Conservation (phyloP, 2,113 vertebrate species). For the Aphelocoma coerulescens region DNA sequence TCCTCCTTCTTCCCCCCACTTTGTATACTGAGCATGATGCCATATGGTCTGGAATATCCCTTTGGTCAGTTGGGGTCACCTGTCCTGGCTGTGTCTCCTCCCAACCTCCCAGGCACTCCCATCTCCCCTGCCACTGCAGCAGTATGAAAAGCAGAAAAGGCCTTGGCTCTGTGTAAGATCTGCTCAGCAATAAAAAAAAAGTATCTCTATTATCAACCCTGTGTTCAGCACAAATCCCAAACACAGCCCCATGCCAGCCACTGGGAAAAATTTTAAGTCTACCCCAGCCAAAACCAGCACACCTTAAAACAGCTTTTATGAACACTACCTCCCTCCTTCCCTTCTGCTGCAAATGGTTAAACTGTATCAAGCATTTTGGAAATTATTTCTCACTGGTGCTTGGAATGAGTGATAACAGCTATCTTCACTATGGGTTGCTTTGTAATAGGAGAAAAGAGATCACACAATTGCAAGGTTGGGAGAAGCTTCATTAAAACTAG, state of each 20-base stretch:
- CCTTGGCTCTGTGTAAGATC: not conserved
- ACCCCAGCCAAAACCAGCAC: not conserved
- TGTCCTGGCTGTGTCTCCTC: not conserved
- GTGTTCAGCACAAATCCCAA: not conserved
- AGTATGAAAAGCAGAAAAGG: not conserved
- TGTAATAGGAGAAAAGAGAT: not conserved
- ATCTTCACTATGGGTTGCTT: not conserved
- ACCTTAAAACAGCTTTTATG: not conserved
- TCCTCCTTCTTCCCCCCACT: not conserved
- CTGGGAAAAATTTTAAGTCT: not conserved
- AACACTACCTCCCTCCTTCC: not conserved
- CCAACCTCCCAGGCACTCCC: rapidly evolving
- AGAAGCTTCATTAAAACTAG: not conserved
- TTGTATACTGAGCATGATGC: not conserved
- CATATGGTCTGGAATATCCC: not conserved
- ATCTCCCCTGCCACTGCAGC: rapidly evolving
- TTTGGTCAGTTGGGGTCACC: not conserved
- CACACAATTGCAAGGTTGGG: not conserved
- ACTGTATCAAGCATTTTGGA: not conserved
- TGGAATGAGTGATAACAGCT: not conserved
- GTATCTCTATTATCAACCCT: not conserved
- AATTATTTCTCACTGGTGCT: not conserved
- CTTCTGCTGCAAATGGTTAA: not conserved
- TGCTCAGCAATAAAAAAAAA: not conserved
- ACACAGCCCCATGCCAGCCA: not conserved